Evolutionary conservation across 1,140 invertebrate genomes (phyloP), one percentile per base, ranked within the genome.

Genomic region (Hypsibius dujardini): DNA sequence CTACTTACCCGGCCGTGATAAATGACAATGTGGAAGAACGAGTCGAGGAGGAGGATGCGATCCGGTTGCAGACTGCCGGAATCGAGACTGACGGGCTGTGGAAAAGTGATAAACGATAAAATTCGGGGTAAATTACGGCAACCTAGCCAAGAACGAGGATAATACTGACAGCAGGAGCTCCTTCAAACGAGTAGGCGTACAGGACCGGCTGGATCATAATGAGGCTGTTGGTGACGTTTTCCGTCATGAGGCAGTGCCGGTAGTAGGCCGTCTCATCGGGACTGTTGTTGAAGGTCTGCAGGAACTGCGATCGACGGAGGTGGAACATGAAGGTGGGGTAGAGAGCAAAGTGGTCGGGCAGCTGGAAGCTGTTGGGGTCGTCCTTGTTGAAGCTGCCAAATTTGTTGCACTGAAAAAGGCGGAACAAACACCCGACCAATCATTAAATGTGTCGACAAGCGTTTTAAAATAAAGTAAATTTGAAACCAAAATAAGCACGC

Each of bases 261-360:
- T 99, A 99, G 82, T 95, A 99, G 71, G 93, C 94, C 46, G 96
- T 98, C 85, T 99, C 96, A 82, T 99, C 96, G 1, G 96, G 96
- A 70, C 93, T 97, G 83, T 99, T 99, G 80, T 99, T 99, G 80
- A 99, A 99, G n/a, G 99, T 95, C 85, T 99, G 96, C 73, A 99
- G 84, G 82, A 99, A 99, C 81, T 98, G 95, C 59, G 95, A 98
- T 74, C 96, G 84, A 73, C 96, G 83, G 74, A 99, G 81, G 80
- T 99, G 96, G 80, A 98, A 99, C 92, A 99, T 98, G 79, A 98
- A 99, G 79, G 98, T 95, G 46, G 96, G 96, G 82, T 97, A 99
- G 15, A 99, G 81, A 69, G 90, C 92, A 79, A 98, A 99, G 79
- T 95, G 96, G 78, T 97, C 94, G 40, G 89, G 86, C 47, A 98